These are phyloP conservation scores for Heliconius ismenius DNA, from an alignment of 2,888 invertebrate genomes.

Conservation along the genomic window DNA sequence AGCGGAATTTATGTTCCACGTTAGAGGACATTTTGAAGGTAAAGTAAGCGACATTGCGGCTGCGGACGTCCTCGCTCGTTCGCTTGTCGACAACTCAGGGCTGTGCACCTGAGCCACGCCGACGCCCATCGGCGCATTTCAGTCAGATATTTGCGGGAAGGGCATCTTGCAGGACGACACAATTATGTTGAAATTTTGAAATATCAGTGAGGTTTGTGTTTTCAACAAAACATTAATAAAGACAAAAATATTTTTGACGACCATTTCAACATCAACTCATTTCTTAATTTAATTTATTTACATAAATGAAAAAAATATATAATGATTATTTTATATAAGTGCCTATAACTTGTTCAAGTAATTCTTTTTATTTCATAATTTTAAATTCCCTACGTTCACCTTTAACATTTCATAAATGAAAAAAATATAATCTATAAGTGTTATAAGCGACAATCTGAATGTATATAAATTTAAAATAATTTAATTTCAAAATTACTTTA, in stretches of 20 bases:
- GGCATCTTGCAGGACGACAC: slow-evolving; percentile 73
- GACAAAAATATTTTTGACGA: not conserved
- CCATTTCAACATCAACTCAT: not conserved
- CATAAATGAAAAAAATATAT: not conserved
- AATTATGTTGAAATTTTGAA: slow-evolving; percentile 76
- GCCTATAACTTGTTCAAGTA: not conserved
- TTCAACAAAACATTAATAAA: not conserved
- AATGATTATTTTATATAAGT: not conserved
- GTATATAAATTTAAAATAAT: slow-evolving; percentile 22
- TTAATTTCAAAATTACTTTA: slow-evolving; percentile 31
- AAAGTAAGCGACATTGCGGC: slow-evolving; percentile 79
- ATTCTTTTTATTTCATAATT: not conserved
- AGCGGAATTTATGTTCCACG: slow-evolving; percentile 86
- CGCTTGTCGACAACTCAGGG: slow-evolving; percentile 79
- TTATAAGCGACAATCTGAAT: not conserved
- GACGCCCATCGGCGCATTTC: slow-evolving; percentile 70
- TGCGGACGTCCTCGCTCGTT: slow-evolving; percentile 77
- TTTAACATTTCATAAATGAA: not conserved
- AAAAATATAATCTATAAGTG: not conserved
- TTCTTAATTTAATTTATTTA: not conserved
- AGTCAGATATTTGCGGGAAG: slow-evolving; percentile 68
- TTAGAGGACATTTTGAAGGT: slow-evolving; percentile 84
- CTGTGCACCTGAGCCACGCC: slow-evolving; percentile 80
- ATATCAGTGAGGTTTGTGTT: slow-evolving; percentile 48
- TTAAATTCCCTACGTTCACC: not conserved